Percentiles rank a stretch among this genome's conserved stretches.
These are phyloP conservation scores for Leptinotarsa texana DNA, from an alignment of 1,140 invertebrate species.

Conservation along the genomic window DNA sequence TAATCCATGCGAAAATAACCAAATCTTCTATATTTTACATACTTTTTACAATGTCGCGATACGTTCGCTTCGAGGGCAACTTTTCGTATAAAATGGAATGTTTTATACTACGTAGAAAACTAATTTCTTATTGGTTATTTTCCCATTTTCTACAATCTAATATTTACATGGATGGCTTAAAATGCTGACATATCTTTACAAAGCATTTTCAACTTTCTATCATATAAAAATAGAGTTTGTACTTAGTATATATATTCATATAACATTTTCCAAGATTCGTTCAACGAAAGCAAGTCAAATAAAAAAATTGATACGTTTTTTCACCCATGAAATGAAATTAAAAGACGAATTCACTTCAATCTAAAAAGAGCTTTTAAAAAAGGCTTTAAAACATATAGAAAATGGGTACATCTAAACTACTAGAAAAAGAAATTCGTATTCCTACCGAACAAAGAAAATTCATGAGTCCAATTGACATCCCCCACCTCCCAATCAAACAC, in stretches of 20 bases:
- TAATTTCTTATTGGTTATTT: constrained; percentile 47
- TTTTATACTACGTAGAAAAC: constrained; percentile 45
- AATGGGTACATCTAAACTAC: no score
- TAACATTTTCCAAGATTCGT: constrained; percentile 4
- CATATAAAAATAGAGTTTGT: constrained; percentile 52
- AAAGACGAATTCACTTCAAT: no score
- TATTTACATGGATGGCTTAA: constrained; percentile 44
- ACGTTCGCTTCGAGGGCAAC: not conserved
- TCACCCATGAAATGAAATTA: no score
- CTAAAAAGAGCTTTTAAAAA: no score
- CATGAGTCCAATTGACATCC: no score
- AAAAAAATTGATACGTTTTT: not conserved
- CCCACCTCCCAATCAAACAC: no score
- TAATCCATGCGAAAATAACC: constrained; percentile 46
- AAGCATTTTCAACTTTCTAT: constrained; percentile 27
- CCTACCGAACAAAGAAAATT: no score
- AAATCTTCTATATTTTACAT: constrained; percentile 29
- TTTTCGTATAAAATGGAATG: constrained; percentile 52
- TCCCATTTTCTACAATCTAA: constrained; percentile 38
- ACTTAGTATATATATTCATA: constrained; percentile 30
- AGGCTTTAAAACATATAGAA: no score
- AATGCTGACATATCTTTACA: constrained; percentile 49
- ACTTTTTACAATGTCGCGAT: not conserved
- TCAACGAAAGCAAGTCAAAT: constrained; percentile 9
- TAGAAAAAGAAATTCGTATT: no score